A percentile compares a stretch with the other conserved stretches of the same genome.
Conservation (phyloP, 2,797 vertebrate species). For the Molossus alvarezi region DNA sequence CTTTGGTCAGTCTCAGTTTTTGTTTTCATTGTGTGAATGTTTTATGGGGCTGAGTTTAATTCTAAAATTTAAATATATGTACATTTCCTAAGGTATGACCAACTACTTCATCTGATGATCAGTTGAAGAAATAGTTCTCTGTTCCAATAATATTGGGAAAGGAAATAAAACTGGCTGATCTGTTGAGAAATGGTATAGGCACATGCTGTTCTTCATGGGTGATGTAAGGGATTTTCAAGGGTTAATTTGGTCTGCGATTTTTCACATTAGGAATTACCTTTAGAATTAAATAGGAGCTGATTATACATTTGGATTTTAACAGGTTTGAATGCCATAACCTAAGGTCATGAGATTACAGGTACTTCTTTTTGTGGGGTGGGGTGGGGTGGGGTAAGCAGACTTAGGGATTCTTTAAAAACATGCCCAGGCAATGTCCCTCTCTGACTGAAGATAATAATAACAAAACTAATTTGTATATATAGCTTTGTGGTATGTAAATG, state of each 20-base stretch:
- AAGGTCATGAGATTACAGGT: not conserved
- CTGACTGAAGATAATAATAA: not conserved
- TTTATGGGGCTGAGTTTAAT: slow-evolving; percentile 20
- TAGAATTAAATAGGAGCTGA: slow-evolving; percentile 51
- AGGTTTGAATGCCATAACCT: not conserved
- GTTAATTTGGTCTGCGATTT: slow-evolving; percentile 25
- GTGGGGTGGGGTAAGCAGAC: not conserved
- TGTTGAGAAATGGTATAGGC: not conserved
- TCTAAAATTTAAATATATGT: slow-evolving; percentile 53
- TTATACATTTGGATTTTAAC: slow-evolving; percentile 28
- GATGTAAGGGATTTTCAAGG: slow-evolving; percentile 46
- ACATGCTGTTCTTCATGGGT: not conserved
- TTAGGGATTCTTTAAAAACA: not conserved
- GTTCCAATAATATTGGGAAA: not conserved
- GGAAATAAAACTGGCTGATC: not conserved
- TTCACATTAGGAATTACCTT: slow-evolving; percentile 41
- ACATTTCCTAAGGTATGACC: slow-evolving; percentile 43
- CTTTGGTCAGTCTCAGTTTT: slow-evolving; percentile 38
- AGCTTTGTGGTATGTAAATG: slow-evolving; percentile 29
- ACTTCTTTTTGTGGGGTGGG: not conserved
- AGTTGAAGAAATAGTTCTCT: slow-evolving; percentile 62
- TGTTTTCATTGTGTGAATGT: slow-evolving; percentile 38
- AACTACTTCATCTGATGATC: not conserved
- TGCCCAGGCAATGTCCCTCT: not conserved
- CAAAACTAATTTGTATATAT: slow-evolving; percentile 26